These are phyloP conservation scores for Yponomeuta cagnagella DNA, from an alignment of 2,888 invertebrate genomes.

Conservation along the genomic window DNA sequence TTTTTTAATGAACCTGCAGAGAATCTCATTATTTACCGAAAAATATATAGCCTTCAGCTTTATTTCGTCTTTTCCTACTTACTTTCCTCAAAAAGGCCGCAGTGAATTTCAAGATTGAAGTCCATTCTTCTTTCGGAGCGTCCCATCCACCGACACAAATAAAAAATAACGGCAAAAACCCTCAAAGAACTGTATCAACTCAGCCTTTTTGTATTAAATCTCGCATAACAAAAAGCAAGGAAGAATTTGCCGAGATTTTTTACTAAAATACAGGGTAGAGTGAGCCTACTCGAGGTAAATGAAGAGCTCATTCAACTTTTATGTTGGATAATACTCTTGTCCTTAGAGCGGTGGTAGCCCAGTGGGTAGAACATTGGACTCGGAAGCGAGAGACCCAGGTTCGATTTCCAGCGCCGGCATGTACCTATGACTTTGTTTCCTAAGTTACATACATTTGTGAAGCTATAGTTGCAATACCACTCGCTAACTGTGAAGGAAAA, in stretches of 20 bases:
- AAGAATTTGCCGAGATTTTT: neutral
- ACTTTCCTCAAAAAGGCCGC: neutral
- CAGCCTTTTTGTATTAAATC: constrained; percentile 1
- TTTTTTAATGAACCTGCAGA: too few relatives aligned
- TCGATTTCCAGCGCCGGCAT: too few relatives aligned
- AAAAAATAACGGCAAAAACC: neutral
- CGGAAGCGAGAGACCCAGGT: too few relatives aligned
- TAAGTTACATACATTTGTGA: too few relatives aligned
- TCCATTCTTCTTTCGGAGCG: neutral
- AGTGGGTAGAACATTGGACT: too few relatives aligned
- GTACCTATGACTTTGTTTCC: too few relatives aligned
- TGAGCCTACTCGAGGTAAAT: neutral
- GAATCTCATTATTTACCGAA: neutral
- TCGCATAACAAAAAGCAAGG: constrained; percentile 1
- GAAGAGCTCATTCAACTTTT: too few relatives aligned
- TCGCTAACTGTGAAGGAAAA: too few relatives aligned
- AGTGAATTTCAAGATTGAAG: neutral
- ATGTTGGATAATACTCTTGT: too few relatives aligned
- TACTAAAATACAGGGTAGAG: neutral
- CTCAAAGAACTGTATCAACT: neutral
- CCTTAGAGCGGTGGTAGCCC: too few relatives aligned
- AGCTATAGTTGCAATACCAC: too few relatives aligned
- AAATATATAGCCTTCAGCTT: neutral
- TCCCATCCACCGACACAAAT: neutral
- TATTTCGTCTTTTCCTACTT: neutral